phyloP scores from a whole-genome alignment of 2,113 vertebrate genomes.

The Progne subis region DNA sequence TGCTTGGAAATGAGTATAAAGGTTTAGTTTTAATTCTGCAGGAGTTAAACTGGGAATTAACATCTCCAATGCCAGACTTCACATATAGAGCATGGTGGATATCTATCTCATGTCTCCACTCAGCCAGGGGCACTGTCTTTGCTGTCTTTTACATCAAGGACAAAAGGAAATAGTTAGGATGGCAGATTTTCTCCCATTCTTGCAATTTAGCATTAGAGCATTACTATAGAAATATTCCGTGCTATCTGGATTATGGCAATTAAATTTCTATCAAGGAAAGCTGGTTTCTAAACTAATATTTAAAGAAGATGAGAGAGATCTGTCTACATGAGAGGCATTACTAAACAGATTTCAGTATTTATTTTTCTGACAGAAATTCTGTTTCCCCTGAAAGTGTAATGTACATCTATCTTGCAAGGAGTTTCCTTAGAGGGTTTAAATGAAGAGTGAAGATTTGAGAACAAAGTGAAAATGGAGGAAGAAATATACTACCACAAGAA shows the following conservation, averaged over 20 bases:
- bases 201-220: slow-evolving; percentile 60
- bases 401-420: background rate
- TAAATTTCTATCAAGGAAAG: slow-evolving; percentile 37
- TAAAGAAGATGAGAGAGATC: slow-evolving; percentile 49
- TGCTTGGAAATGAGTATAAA: background rate
- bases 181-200: slow-evolving; percentile 58
- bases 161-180: slow-evolving; percentile 62
- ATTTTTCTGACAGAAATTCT: background rate
- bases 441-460: slow-evolving; percentile 55
- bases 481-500: slow-evolving; percentile 29
- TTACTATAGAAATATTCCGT: slow-evolving; percentile 57
- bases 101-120: slow-evolving; percentile 47
- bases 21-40: slow-evolving; percentile 48
- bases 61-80: slow-evolving; percentile 29
- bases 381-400: slow-evolving; percentile 1
- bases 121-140: slow-evolving; percentile 54
- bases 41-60: slow-evolving; percentile 60
- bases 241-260: slow-evolving; percentile 44
- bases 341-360: slow-evolving; percentile 32
- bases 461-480: slow-evolving; percentile 52
- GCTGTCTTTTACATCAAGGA: slow-evolving; percentile 65
- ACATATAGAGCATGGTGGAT: background rate
- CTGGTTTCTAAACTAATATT: slow-evolving; percentile 72
- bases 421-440: slow-evolving; percentile 53
- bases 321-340: slow-evolving; percentile 44